phyloP scores from a whole-genome alignment of 2,888 invertebrate genomes.

The Catocala fraxini region DNA sequence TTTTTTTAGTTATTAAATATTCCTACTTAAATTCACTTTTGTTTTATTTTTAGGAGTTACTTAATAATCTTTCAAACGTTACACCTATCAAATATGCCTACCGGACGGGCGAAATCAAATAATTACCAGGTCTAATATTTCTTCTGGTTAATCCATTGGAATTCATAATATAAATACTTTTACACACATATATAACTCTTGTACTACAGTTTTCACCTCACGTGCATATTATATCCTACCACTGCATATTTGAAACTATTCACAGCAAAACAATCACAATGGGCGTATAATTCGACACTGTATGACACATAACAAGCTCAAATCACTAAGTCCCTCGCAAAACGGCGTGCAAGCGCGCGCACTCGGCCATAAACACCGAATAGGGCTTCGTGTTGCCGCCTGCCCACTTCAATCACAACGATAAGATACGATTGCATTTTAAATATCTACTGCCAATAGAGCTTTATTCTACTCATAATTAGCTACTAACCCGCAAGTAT shows the following conservation, averaged over 20 bases:
- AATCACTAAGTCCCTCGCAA: conserved; percentile 59
- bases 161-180: conserved; percentile 27
- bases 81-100: neutral
- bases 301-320: conserved; percentile 52
- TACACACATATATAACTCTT: conserved; percentile 34
- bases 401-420: conserved; percentile 59
- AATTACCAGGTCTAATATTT: conserved; percentile 17
- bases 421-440: conserved; percentile 70
- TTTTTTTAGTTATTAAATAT: too few species aligned
- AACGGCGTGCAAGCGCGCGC: conserved; percentile 65
- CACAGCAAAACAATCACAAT: conserved; percentile 53
- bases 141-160: conserved; percentile 21
- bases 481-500: conserved; percentile 71
- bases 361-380: conserved; percentile 62
- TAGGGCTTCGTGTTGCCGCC: conserved; percentile 52
- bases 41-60: too few species aligned
- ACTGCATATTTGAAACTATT: conserved; percentile 38
- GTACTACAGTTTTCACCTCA: conserved; percentile 14
- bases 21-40: too few species aligned
- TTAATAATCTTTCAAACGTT: too few species aligned
- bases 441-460: conserved; percentile 56
- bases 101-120: conserved; percentile 33
- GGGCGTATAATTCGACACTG: conserved; percentile 59
- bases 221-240: conserved; percentile 29
- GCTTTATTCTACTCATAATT: conserved; percentile 34